Base-by-base conservation (phyloP, 2,113 vertebrate species). In the Pelvicachromis taeniatus region DNA sequence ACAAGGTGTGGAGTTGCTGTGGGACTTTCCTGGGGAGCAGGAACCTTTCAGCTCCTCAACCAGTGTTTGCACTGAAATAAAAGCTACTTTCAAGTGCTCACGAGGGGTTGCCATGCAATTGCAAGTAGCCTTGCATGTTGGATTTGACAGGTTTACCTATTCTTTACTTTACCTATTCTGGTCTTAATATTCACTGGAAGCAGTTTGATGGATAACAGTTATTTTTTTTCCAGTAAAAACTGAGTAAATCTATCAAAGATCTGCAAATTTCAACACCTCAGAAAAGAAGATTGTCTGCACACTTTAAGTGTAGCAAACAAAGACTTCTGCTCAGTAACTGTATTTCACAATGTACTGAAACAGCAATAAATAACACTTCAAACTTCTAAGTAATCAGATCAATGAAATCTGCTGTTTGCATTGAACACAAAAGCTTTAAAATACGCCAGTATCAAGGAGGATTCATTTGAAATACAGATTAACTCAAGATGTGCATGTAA, bases 371-470 rank as follows among this genome's bases (percentile, higher is more conserved):
- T 45, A 26, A n/a, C 9, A 19, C 50, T 50, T 17, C 48, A 50
- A 50, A 19, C 16, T 50, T 8, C 17, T 19, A 50, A 42, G n/a
- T 5, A 68, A 42, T 23, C 35, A 68, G 61, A 68, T 23, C 38
- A 26, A 9, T 68, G 38, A 45, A 23, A 68, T 0, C 21, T 14
- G 12, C 4, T 14, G n/a, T 12, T 14, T 42, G 63, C 21, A 68
- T 17, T 42, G 21, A 16, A 26, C n/a, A 16, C 14, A 70, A 26
- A 2, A 4, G 21, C 65, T 26, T 70, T 70, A 5, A 70, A 45
- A 16, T 0, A 16, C 23, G n/a, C n/a, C 11, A 68, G 42, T 23
- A 14, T 3, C 0, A 12, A 40, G 1, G 38, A 63, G n/a, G 33
- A 63, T 21, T 38, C 1, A 3, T 38, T 63, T 63, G 19, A 65